A percentile compares a stretch with the other conserved stretches of the same genome.
Conservation (phyloP, 2,797 vertebrate species). For the Thamnophis elegans region DNA sequence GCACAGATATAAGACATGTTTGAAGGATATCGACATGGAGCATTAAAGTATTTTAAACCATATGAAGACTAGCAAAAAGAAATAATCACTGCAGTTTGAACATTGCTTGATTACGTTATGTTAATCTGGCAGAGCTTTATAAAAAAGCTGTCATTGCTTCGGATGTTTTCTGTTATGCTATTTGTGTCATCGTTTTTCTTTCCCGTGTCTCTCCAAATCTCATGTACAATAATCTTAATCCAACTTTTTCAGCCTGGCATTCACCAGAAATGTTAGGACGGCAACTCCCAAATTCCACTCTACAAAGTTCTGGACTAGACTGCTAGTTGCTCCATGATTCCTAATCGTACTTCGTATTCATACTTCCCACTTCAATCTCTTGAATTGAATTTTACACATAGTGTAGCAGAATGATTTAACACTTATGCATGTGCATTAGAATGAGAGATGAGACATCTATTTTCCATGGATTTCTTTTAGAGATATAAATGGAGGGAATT, state of each 20-base stretch:
- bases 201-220: not conserved
- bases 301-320: not conserved
- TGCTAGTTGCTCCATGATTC: not conserved
- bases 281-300: not conserved
- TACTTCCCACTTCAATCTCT: not conserved
- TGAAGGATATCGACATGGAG: not conserved
- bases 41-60: constrained; percentile 8
- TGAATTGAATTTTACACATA: not conserved
- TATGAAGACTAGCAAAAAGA: not conserved
- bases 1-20: not conserved
- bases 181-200: not conserved
- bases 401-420: not conserved
- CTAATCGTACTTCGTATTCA: not conserved
- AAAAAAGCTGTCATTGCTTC: not conserved
- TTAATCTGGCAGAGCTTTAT: not conserved
- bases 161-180: not conserved
- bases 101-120: not conserved
- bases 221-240: not conserved
- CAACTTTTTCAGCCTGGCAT: not conserved
- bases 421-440: not conserved
- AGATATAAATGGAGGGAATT: not conserved
- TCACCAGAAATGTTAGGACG: not conserved
- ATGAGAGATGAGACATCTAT: not conserved
- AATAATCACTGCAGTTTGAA: not conserved
- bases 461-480: not conserved